phyloP scores from a whole-genome alignment of 2,797 vertebrate species.

The Halcyon badia region DNA sequence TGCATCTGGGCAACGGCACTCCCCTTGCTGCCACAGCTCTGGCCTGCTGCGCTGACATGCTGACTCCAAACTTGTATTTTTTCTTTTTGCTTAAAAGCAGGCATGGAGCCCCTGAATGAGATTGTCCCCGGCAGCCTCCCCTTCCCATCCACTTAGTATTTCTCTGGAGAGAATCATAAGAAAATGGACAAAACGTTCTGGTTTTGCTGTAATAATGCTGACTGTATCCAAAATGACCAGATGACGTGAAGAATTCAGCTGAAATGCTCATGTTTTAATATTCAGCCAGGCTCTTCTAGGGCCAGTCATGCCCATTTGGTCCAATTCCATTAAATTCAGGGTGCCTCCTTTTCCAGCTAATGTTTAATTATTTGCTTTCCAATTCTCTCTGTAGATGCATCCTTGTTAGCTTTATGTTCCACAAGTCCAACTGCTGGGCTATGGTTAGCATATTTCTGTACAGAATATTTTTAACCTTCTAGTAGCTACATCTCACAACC shows the following conservation, averaged over 20 bases:
- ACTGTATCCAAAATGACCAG: not conserved
- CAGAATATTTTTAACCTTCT: not conserved
- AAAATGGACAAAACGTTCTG: not conserved
- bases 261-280: not conserved
- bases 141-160: not conserved
- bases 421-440: not conserved
- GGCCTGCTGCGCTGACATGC: not conserved
- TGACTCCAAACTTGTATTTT: not conserved
- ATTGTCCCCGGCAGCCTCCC: not conserved
- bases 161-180: not conserved
- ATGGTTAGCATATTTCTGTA: not conserved
- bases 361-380: not conserved
- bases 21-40: not conserved
- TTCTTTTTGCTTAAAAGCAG: not conserved
- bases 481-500: not conserved
- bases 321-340: not conserved
- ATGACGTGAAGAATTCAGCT: accelerated
- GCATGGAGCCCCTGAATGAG: not conserved
- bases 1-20: not conserved
- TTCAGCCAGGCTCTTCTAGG: not conserved
- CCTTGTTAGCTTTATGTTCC: not conserved
- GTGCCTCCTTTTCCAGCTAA: not conserved
- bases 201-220: not conserved
- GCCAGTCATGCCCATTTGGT: not conserved
- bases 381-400: not conserved